A percentile compares a stretch with the other conserved stretches of the same genome.
Evolutionary conservation across 2,888 invertebrate genomes (phyloP).

Genomic region (Linnaemya tessellans): DNA sequence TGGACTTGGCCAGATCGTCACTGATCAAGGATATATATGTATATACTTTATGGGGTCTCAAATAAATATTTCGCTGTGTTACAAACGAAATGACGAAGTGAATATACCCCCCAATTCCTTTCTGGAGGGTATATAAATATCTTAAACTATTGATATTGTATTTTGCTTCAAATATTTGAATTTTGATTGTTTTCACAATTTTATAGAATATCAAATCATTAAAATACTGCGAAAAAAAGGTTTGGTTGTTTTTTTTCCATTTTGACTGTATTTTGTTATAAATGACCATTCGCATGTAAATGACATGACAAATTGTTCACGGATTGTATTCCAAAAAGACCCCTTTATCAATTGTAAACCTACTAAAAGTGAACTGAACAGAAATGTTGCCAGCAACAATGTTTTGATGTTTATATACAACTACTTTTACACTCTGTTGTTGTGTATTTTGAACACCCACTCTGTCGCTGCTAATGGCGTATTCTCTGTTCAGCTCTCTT

Average conservation of each 20-base stretch:
- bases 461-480: slow-evolving; percentile 23
- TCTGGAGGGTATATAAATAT: too few relatives aligned
- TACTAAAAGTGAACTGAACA: neutral
- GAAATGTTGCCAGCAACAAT: slow-evolving; percentile 30
- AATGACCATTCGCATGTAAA: slow-evolving; percentile 18
- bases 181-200: neutral
- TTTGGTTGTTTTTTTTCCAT: neutral
- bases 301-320: neutral
- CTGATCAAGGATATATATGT: too few relatives aligned
- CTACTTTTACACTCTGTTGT: neutral
- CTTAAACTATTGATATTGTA: neutral
- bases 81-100: too few relatives aligned
- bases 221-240: neutral
- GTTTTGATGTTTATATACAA: neutral
- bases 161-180: neutral
- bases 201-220: neutral
- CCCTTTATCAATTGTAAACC: neutral
- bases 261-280: slow-evolving; percentile 24
- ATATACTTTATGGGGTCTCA: too few relatives aligned
- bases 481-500: slow-evolving; percentile 14
- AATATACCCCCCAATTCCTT: too few relatives aligned
- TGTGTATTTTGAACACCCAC: slow-evolving; percentile 6
- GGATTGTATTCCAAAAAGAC: neutral
- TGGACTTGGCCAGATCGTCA: too few relatives aligned
- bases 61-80: too few relatives aligned